Evolutionary conservation across 2,888 invertebrate genomes (phyloP), one percentile per base, ranked within the genome.

Genomic region (Perdita meconis): DNA sequence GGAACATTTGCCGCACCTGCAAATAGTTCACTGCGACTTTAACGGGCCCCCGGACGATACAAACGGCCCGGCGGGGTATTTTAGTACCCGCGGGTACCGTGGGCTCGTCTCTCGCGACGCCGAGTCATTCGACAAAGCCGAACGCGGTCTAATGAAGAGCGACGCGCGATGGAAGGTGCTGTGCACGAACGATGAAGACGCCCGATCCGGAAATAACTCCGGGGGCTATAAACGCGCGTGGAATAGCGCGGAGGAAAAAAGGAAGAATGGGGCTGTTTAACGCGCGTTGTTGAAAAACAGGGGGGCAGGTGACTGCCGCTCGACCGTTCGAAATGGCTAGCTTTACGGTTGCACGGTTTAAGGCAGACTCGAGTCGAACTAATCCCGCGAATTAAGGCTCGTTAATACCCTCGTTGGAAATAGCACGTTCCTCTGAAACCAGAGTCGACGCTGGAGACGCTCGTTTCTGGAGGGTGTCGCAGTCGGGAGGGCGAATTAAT

Each of bases 131-230:
- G 2, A 42, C 42, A 12, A 10, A 3, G 51, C 19, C 22, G 12
- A 68, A 51, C 38, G 40, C 34, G 53, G 3, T 10, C 16, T 73
- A 72, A 81, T 56, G 57, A 75, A 56, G 56, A 26, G 51, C 50
- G 60, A 69, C 47, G 70, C 22, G 61, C 34, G 57, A 61, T 56
- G 56, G 26, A 70, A 70, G 73, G 61, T 50, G 47, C 42, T 59
- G 68, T 10, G 59, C 82, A 63, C 30, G 65, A 68, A 53, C 64
- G 79, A 74, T 68, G 79, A 69, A 78, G 78, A 84, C 78, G 84
- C 55, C n/a, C 78, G 86, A 86, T 86, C 85, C 86, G 87, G 88
- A 89, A 89, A 89, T 89, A 89, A 85, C 86, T 70, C 51, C 55
- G 61, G 74, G 13, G 74, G 12, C 71, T 81, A 82, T 86, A 87